phyloP scores from a whole-genome alignment of 2,797 vertebrate genomes.

The Argentina silus region DNA sequence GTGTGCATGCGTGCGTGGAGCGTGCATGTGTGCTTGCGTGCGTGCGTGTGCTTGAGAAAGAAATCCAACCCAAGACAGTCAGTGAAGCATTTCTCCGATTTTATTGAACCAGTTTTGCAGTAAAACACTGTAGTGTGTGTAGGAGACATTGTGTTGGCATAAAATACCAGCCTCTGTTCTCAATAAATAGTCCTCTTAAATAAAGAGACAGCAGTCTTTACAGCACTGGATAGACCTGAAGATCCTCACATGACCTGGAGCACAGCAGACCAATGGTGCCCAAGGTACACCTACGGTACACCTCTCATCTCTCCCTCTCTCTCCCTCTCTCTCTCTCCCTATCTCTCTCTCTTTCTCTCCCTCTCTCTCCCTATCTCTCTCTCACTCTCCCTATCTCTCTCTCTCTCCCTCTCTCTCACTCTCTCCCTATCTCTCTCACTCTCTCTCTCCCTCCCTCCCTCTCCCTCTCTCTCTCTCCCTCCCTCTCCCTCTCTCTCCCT shows the following conservation, averaged over 20 bases:
- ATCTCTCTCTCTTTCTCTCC: conserved; percentile 8
- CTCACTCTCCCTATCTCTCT: conserved; percentile 9
- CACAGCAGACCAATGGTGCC: background rate
- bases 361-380: conserved; percentile 10
- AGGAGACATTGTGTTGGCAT: conserved; percentile 70
- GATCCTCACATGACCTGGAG: conserved; percentile 35
- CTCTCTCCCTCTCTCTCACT: conserved; percentile 5
- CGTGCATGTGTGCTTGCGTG: conserved; percentile 2
- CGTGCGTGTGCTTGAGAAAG: conserved; percentile 10
- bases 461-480: background rate
- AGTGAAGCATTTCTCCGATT: conserved; percentile 67
- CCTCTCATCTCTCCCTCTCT: background rate
- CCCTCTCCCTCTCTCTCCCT: conserved; percentile 15
- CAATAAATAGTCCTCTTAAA: conserved; percentile 82
- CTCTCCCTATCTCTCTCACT: background rate
- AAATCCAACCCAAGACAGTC: conserved; percentile 9
- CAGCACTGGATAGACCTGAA: conserved; percentile 74
- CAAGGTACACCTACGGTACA: background rate
- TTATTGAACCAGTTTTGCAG: conserved; percentile 85
- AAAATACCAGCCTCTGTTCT: conserved; percentile 51
- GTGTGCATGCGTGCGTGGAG: conserved; percentile 12
- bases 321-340: background rate
- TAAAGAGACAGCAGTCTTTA: conserved; percentile 81
- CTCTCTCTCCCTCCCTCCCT: background rate
- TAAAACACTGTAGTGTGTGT: conserved; percentile 77